Conservation (phyloP, 2,888 invertebrate genomes). For the Drosophila multiciliata region DNA sequence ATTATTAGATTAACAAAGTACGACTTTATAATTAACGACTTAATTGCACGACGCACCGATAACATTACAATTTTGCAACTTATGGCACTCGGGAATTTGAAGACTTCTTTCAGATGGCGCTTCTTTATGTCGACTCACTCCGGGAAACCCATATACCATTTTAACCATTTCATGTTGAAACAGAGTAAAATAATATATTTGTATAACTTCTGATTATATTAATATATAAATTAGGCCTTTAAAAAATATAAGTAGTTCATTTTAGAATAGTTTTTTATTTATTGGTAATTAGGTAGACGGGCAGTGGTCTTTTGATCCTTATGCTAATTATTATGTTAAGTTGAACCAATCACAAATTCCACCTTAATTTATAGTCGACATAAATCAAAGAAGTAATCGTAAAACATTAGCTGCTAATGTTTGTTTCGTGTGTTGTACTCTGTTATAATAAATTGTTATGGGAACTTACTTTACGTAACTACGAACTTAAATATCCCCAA, state of each 20-base stretch:
- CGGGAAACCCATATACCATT: no score
- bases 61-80: no score
- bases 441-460: background rate
- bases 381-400: background rate
- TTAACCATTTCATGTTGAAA: no score
- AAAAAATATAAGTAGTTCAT: background rate
- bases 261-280: background rate
- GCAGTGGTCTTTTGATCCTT: accelerated
- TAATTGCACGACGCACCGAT: no score
- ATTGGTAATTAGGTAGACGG: background rate
- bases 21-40: no score
- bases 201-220: background rate
- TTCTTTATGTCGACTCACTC: no score
- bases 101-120: no score
- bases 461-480: background rate
- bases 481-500: background rate
- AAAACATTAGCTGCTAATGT: background rate
- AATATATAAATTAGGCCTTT: background rate
- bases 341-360: background rate
- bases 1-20: no score
- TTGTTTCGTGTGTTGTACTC: background rate
- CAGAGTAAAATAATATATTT: background rate
- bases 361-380: background rate
- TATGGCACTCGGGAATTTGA: no score
- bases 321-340: background rate